These are phyloP conservation scores for Tiaroga cobitis DNA, from an alignment of 2,797 vertebrate species.

Conservation along the genomic window DNA sequence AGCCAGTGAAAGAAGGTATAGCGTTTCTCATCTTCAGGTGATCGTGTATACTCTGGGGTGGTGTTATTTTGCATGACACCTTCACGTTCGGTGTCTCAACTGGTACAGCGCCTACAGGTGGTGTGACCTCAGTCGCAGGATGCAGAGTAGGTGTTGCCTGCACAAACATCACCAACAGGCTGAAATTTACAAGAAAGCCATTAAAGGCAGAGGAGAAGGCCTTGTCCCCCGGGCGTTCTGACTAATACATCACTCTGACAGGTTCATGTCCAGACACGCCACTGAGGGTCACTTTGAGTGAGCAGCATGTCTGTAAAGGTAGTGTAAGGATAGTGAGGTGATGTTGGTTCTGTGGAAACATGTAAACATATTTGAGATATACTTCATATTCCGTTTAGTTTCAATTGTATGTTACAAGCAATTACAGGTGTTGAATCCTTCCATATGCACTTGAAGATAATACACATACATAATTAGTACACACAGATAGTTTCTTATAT, in stretches of 20 bases:
- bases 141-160: slow-evolving; percentile 39
- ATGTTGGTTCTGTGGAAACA: background rate
- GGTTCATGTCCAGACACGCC: slow-evolving; percentile 52
- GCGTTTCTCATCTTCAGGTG: slow-evolving; percentile 20
- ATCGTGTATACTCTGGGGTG: slow-evolving; percentile 4
- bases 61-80: slow-evolving; percentile 9
- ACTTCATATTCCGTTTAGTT: background rate
- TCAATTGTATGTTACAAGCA: background rate
- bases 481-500: background rate
- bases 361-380: background rate
- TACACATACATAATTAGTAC: background rate
- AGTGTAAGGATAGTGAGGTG: slow-evolving; percentile 10
- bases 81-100: slow-evolving; percentile 18
- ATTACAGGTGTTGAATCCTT: background rate
- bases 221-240: slow-evolving; percentile 34
- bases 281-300: slow-evolving; percentile 53
- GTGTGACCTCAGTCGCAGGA: slow-evolving; percentile 38
- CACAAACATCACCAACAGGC: slow-evolving; percentile 23
- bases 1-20: background rate
- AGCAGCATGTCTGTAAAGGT: slow-evolving; percentile 39
- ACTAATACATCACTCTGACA: slow-evolving; percentile 58
- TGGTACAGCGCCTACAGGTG: slow-evolving; percentile 34
- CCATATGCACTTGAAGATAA: background rate
- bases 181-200: slow-evolving; percentile 48
- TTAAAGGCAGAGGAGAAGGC: slow-evolving; percentile 36